Base-by-base conservation (phyloP, 2,888 invertebrate genomes). In the Hyposoter dolosus region DNA sequence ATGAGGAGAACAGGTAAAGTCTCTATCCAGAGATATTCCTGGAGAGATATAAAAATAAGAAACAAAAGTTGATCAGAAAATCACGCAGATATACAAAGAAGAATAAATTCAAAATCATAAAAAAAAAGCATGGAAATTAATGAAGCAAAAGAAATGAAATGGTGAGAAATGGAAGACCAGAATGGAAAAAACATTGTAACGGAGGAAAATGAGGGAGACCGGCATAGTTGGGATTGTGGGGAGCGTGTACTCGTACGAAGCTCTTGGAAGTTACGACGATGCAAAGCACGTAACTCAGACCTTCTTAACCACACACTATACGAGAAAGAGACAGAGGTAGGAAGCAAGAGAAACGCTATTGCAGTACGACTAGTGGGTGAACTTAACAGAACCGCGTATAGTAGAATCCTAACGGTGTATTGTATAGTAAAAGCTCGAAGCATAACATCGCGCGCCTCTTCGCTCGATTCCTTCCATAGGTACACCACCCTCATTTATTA, bases 231-330 rank as follows among this genome's bases (percentile, higher is more conserved):
- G 47, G 66, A 65, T 76, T 65, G 72, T 78, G 71, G 80, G 77
- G 69, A 84, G 74, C 60, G 56, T 66, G 71, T 45, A 71, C 56
- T 47, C 77, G 83, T 76, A 75, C 83, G 75, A 75, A 74, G 60
- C 83, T 83, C 77, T 72, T 74, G 35, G 81, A 87, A 88, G 85
- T 89, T 89, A 88, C 87, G 80, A 82, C 81, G 80, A 85, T 88
- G 86, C 85, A 88, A 87, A 88, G 84, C 87, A 88, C 88, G 85
- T 89, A 89, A 88, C 87, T 89, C 84, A 88, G 83, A 82, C 84
- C 84, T 83, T 87, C 88, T 88, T 86, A 88, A 88, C 89, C 85
- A 71, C 87, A 86, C 17, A 79, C 71, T 60, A 40, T 1, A 45
- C 50, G 50, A 69, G 60, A 50, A 53, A 28, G 45, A 43, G n/a